Conservation (phyloP, 2,888 invertebrate genomes). For the Synergus laeviventris region DNA sequence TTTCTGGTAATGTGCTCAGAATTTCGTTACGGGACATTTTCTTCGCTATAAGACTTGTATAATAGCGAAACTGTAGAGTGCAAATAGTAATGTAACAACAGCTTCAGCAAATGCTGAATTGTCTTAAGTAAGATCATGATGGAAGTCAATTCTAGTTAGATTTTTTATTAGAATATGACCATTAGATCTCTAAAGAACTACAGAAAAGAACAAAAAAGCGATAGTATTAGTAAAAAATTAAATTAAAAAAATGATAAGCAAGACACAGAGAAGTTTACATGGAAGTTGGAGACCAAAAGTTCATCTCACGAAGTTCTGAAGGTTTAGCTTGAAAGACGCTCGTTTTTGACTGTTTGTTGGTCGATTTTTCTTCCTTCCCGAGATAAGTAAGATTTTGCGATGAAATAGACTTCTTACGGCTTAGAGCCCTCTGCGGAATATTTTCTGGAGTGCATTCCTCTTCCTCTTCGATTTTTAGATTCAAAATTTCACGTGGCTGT, state of each 20-base stretch:
- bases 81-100: not conserved
- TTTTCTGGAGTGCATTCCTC: slow-evolving; percentile 64
- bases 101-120: slow-evolving; percentile 39
- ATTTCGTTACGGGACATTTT: not conserved
- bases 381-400: slow-evolving; percentile 72
- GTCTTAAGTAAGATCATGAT: slow-evolving; percentile 11
- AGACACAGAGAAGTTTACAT: slow-evolving; percentile 78
- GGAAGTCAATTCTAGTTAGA: slow-evolving; percentile 2
- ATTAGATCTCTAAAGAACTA: slow-evolving; percentile 29
- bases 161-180: not conserved
- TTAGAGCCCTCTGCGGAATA: slow-evolving; percentile 66
- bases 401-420: slow-evolving; percentile 74
- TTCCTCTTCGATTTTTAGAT: slow-evolving; percentile 81
- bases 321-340: slow-evolving; percentile 79
- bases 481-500: slow-evolving; percentile 81
- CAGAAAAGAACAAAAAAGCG: not conserved
- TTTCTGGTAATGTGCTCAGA: not conserved
- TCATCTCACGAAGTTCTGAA: slow-evolving; percentile 87
- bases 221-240: not conserved
- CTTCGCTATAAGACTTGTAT: not conserved
- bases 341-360: slow-evolving; percentile 65
- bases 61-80: slow-evolving; percentile 1
- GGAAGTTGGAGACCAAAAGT: slow-evolving; percentile 91
- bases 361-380: slow-evolving; percentile 65
- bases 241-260: slow-evolving; percentile 1